phyloP scores from a whole-genome alignment of 2,113 vertebrate genomes.

The Marmota monax region DNA sequence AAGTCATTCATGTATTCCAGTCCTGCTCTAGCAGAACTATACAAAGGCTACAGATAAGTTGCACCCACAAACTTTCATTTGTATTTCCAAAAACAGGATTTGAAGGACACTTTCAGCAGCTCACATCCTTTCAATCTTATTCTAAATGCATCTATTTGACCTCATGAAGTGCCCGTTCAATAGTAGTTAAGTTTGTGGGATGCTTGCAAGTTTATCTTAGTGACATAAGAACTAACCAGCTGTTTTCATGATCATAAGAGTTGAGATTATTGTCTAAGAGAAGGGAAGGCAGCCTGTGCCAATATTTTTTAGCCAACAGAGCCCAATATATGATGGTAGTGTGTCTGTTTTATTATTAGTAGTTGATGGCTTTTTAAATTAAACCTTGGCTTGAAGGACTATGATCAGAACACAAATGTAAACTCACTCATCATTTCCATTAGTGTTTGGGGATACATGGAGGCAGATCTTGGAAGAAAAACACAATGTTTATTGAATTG shows the following conservation, averaged over 20 bases:
- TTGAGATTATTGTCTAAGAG: background rate
- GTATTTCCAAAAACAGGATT: background rate
- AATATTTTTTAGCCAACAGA: background rate
- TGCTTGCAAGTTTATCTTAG: background rate
- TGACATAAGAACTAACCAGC: background rate
- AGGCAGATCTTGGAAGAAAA: constrained; percentile 2
- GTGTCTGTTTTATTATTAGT: background rate
- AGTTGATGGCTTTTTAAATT: background rate
- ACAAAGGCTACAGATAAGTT: background rate
- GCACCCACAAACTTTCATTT: background rate
- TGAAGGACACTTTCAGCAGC: background rate
- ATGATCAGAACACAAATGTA: background rate
- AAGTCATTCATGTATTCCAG: background rate
- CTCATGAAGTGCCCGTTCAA: background rate
- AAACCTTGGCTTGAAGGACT: background rate
- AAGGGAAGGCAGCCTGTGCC: background rate
- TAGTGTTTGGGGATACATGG: background rate
- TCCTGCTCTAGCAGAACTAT: background rate
- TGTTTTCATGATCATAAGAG: background rate
- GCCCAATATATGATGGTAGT: background rate
- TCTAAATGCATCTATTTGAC: constrained; percentile 31
- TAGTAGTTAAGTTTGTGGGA: background rate
- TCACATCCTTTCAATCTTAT: background rate
- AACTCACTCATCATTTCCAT: background rate
- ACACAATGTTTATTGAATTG: background rate